Evolutionary conservation across 2,797 vertebrate genomes (phyloP), one percentile per base, ranked within the genome.

Genomic region (Sebastes hubbsi): DNA sequence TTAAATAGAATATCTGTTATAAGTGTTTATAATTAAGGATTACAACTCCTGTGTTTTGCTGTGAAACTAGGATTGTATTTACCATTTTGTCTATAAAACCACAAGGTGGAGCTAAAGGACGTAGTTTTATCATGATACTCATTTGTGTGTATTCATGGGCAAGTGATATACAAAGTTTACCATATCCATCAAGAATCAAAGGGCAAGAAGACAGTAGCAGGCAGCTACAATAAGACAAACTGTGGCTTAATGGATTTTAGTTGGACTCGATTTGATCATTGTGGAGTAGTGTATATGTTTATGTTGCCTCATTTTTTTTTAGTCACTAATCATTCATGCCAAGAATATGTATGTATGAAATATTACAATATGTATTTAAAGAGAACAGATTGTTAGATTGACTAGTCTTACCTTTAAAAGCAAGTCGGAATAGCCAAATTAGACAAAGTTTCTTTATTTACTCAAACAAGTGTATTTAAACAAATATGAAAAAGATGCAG

Each of bases 21-120:
- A 25, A 9, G 6, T 7, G 11, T 62, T 59, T 8, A 38, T 16
- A 13, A 42, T 38, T 24, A 13, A 13, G 5, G 6, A 18, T 61
- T 60, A 30, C 22, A 49, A 9, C 2, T 68, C 42, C 16, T 1
- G 11, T 49, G 6, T 36, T 56, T 62, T 73, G 16, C 5, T n/a
- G 7, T 63, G 3, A 22, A 42, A 2, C 3, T 24, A 2, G 5
- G 16, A 30, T 62, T 18, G 12, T 8, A 6, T 22, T n/a, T 29
- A 46, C 8, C 3, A 32, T 25, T 70, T 64, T 2, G 18, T 12
- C 3, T 46, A 46, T 34, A 8, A 42, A 38, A 76, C 62, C 89
- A 87, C 74, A 73, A 67, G 78, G 13, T 20, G 75, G 74, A 12
- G 70, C 8, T 62, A 64, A 54, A 78, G 56, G 27, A 30, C 13